Evolutionary conservation across 1,140 invertebrate genomes (phyloP), one percentile per base, ranked within the genome.

Genomic region (Belonocnema kinseyi): DNA sequence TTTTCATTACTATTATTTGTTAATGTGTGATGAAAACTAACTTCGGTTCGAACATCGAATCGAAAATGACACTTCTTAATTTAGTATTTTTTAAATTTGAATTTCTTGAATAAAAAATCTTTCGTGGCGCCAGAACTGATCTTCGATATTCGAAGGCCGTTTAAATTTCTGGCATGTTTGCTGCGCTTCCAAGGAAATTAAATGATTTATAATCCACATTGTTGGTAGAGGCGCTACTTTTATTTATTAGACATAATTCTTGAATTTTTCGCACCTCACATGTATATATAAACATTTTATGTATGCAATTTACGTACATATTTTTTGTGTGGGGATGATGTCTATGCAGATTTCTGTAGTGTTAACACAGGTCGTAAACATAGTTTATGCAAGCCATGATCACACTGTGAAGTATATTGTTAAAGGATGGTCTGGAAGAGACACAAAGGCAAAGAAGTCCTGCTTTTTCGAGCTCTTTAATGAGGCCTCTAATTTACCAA

Each of bases 101-200:
- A 46, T 46, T 46, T 46, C 40, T 46, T 46, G 6, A 46, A 11
- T 11, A 46, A 46, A 46, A 46, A 46, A 46, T 46, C 40, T 11
- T 26, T 1, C 14, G 6, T n/a, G 16, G 19, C 1, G 13, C 26
- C 10, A 33, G 58, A 61, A 33, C 13, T 61, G 26, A 26, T 19
- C 58, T 61, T 61, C 58, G 14, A 61, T 61, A 61, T 61, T 19
- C 26, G 11, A 61, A 61, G 21, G 58, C 13, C 26, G 13, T 61
- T 61, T 61, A 61, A 61, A 61, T 61, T 61, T 61, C 21, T 61
- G 58, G 26, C 58, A 61, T 61, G 58, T 58, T 58, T 58, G 56
- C 33, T 61, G 58, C 58, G 14, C 58, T 61, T 61, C 21, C 58
- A 61, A 33, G 26, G 58, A 61, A 61, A 61, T 61, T 61, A 40